Base-by-base conservation (phyloP, 2,797 vertebrate genomes). In the Psittacula echo region DNA sequence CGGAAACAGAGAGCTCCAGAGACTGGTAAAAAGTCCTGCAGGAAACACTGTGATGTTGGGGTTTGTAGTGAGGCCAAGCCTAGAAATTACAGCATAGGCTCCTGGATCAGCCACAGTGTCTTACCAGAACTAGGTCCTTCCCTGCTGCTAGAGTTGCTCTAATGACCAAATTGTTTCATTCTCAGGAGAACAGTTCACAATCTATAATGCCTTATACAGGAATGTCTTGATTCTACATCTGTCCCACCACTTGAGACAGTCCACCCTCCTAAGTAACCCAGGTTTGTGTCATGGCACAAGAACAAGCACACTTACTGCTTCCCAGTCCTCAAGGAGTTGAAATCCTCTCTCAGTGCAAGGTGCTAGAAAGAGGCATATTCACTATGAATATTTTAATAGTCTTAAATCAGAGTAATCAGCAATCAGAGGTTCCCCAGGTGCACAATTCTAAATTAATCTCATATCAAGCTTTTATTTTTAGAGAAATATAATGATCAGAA, bases 381-480 rank as follows among this genome's bases (percentile, higher is more conserved):
- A 61, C 77, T 10, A 37, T 6, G 80, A 84, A 85, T 86, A 91
- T 87, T 90, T 94, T 90, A 88, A 91, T 61, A 64, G 73, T 9
- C 51, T 56, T 37, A 45, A 82, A 91, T 68, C 47, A 87, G 62
- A 78, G 56, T 60, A 60, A 60, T 60, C 80, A 94, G 90, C 18
- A 89, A 94, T 96, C 94, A 94, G 86, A 95, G 50, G 16, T 93
- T 85, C 74, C 92, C 87, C 92, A 93, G 95, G 94, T 94, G 93
- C 92, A 94, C 48, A 23, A 9, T 53, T 93, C 80, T 75, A 94
- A 95, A 92, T 94, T 71, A 94, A 80, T 82, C 81, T 85, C 91
- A 78, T 67, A 86, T 54, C n/a, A 68, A 92, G 89, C 61, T 89
- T 89, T 94, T 95, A 89, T 95, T 95, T 97, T 93, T 93, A 95